A percentile compares a stretch with the other conserved stretches of the same genome.
phyloP scores from a whole-genome alignment of 2,113 vertebrate species.

The Cisticola juncidis region DNA sequence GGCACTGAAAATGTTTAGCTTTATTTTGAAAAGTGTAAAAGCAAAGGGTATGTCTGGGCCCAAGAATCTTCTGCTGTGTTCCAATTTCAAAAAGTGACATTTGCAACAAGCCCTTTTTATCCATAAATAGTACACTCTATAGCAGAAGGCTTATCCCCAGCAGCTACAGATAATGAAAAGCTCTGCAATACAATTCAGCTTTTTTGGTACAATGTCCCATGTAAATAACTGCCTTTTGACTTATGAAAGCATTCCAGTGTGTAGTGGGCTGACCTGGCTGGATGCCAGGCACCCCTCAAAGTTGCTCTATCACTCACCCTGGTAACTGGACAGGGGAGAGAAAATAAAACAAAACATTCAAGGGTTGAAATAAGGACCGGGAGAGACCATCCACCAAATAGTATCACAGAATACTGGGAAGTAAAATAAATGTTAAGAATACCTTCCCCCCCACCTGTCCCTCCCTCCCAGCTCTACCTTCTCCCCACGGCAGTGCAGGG shows the following conservation, averaged over 20 bases:
- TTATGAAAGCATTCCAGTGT: neutral
- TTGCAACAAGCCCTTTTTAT: neutral
- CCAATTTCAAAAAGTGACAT: neutral
- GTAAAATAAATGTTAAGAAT: neutral
- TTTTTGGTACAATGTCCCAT: neutral
- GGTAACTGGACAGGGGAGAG: no score
- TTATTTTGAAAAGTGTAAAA: neutral
- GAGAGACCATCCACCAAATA: neutral
- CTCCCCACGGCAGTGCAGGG: fast-evolving
- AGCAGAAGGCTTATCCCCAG: neutral
- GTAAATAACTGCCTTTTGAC: neutral
- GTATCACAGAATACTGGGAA: neutral
- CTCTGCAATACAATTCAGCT: neutral
- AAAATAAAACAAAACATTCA: neutral
- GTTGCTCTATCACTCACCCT: neutral
- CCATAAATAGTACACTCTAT: neutral
- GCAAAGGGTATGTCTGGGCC: neutral
- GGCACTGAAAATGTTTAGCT: neutral
- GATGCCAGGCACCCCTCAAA: neutral
- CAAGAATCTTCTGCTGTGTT: neutral
- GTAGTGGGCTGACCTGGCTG: neutral
- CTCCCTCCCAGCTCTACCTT: neutral
- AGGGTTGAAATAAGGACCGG: neutral
- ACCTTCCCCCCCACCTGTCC: fast-evolving
- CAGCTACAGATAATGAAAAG: neutral